Evolutionary conservation across 1,140 invertebrate genomes (phyloP).

Genomic region (Listronotus oregonensis): DNA sequence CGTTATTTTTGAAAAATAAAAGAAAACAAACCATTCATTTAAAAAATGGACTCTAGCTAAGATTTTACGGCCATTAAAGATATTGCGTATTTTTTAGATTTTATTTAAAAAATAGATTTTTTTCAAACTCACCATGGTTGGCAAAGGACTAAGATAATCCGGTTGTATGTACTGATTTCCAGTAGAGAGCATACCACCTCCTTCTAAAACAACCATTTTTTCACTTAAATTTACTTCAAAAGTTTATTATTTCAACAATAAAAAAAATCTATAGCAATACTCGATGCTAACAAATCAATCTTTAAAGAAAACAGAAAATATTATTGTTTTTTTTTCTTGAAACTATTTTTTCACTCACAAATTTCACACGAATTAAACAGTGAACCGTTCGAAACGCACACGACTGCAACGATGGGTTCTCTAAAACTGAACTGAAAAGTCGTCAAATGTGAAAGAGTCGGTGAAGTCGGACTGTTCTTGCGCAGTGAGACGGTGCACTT

Average conservation of each 20-base stretch:
- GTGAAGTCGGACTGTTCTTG: not conserved
- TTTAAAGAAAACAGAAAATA: not conserved
- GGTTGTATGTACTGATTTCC: conserved; percentile 92
- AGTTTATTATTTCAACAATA: no score
- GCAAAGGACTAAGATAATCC: conserved; percentile 89
- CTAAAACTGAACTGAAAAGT: not conserved
- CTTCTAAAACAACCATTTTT: conserved; percentile 88
- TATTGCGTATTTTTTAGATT: no score
- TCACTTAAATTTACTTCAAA: no score
- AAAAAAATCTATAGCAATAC: not conserved
- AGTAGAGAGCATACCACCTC: conserved; percentile 86
- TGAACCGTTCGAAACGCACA: not conserved
- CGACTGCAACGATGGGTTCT: not conserved
- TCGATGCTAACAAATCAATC: not conserved
- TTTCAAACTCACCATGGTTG: conserved; percentile 79
- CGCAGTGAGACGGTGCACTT: not conserved
- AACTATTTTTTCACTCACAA: not conserved
- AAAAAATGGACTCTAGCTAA: no score
- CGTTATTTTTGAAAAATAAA: no score
- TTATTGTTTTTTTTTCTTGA: not conserved
- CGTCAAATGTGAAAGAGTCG: not conserved
- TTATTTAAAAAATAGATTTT: no score
- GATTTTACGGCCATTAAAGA: no score
- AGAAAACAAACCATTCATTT: no score
- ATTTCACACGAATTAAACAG: conserved; percentile 12